These are phyloP conservation scores for Hydrozoanthus tunicans DNA, from an alignment of 64 coral and sea anemone genomes.

Conservation along the genomic window DNA sequence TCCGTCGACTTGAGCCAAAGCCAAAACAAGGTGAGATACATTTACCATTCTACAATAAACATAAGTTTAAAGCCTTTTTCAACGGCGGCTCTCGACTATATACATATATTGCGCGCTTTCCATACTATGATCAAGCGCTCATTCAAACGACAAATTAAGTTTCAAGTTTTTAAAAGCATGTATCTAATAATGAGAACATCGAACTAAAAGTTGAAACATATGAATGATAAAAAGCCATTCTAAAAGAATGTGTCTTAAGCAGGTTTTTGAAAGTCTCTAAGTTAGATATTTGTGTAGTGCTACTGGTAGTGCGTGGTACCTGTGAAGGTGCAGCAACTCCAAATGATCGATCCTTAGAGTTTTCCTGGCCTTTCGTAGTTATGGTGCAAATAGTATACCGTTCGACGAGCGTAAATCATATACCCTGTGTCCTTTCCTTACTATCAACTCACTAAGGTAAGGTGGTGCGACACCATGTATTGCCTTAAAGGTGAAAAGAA, in stretches of 20 bases:
- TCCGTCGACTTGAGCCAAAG: background rate
- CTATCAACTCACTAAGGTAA: background rate
- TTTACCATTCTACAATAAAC: too few species aligned
- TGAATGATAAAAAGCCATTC: background rate
- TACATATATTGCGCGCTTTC: too few species aligned
- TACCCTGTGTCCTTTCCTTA: constrained; percentile 1
- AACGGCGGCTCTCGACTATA: too few species aligned
- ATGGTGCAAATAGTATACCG: constrained; percentile 34
- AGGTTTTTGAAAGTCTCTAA: background rate
- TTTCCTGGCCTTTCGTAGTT: constrained; percentile 24
- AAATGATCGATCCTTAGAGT: constrained; percentile 14
- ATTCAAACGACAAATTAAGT: background rate
- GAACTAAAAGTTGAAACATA: background rate
- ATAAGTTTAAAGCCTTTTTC: too few species aligned
- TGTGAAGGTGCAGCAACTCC: background rate
- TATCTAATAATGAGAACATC: background rate
- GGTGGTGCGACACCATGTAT: background rate
- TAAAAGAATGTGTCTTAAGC: constrained; percentile 5
- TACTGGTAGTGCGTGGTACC: background rate
- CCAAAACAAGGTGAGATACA: too few species aligned
- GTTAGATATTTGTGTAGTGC: background rate
- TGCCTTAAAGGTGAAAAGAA: background rate
- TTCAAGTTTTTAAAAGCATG: background rate
- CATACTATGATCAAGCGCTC: too few species aligned
- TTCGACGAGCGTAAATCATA: constrained; percentile 26